phyloP scores from a whole-genome alignment of 2,113 vertebrate species.

The Calyptomena viridis region DNA sequence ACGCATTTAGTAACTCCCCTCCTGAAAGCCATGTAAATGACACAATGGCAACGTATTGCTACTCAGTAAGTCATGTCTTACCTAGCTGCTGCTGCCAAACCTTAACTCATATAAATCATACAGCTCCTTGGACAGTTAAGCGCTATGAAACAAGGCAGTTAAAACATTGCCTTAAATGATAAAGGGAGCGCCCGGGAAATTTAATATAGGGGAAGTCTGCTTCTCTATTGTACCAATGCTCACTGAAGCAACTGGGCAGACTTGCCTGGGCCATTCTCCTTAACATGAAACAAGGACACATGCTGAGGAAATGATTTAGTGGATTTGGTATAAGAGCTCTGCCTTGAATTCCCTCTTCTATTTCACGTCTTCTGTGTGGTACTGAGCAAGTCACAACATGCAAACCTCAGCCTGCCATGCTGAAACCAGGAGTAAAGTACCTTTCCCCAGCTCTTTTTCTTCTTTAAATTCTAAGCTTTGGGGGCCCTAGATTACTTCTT shows the following conservation, averaged over 20 bases:
- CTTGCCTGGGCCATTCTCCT: slow-evolving; percentile 58
- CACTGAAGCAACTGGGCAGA: slow-evolving; percentile 40
- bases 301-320: slow-evolving; percentile 49
- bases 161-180: slow-evolving; percentile 51
- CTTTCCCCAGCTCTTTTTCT: neutral
- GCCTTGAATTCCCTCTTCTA: slow-evolving; percentile 47
- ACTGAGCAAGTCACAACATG: slow-evolving; percentile 31
- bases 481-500: neutral
- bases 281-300: neutral
- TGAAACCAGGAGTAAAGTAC: neutral
- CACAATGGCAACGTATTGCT: neutral
- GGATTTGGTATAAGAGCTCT: neutral
- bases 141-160: slow-evolving; percentile 44
- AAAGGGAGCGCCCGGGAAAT: slow-evolving; percentile 55
- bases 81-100: slow-evolving; percentile 42
- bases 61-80: neutral
- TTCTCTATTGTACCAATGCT: slow-evolving; percentile 50
- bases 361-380: neutral
- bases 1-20: neutral
- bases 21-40: neutral
- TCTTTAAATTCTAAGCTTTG: neutral
- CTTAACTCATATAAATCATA: slow-evolving; percentile 52
- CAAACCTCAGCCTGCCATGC: slow-evolving; percentile 7
- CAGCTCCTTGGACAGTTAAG: slow-evolving; percentile 47
- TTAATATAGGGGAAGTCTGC: slow-evolving; percentile 61